Percentiles rank a stretch among this genome's conserved stretches.
Conservation (phyloP, 92 coral and sea anemone species). For the Porites lobata region DNA sequence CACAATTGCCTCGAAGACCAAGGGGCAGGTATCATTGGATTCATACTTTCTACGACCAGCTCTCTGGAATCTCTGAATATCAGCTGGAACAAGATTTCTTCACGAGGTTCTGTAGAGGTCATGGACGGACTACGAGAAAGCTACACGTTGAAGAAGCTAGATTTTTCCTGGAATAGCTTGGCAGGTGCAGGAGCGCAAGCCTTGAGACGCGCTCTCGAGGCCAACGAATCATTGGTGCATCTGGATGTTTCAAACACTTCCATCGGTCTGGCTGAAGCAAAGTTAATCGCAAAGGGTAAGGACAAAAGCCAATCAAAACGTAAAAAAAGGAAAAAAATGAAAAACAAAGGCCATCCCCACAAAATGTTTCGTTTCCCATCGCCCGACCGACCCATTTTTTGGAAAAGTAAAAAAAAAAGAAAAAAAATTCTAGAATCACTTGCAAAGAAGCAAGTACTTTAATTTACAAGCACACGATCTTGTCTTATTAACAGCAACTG, state of each 20-base stretch:
- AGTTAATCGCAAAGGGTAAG: slow-evolving; percentile 58
- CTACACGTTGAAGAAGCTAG: slow-evolving; percentile 58
- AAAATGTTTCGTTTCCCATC: too few species aligned
- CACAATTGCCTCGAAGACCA: slow-evolving; percentile 62
- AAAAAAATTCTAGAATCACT: too few species aligned
- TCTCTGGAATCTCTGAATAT: slow-evolving; percentile 65
- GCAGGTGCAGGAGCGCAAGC: slow-evolving; percentile 68
- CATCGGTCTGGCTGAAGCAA: slow-evolving; percentile 66
- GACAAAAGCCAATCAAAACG: background rate
- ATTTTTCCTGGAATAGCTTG: slow-evolving; percentile 75
- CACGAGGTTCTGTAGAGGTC: slow-evolving; percentile 56
- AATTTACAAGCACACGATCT: too few species aligned
- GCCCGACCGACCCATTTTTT: too few species aligned
- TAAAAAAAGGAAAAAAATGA: too few species aligned
- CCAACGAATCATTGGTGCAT: slow-evolving; percentile 43
- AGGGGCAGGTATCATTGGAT: slow-evolving; percentile 50
- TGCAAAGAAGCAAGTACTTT: too few species aligned
- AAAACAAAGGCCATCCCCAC: too few species aligned
- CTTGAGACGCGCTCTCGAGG: slow-evolving; percentile 46
- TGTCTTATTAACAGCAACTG: too few species aligned
- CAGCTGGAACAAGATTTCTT: slow-evolving; percentile 74
- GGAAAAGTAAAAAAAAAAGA: too few species aligned
- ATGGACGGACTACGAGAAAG: slow-evolving; percentile 50
- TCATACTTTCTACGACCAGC: slow-evolving; percentile 41
- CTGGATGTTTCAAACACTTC: slow-evolving; percentile 68